Evolutionary conservation across 1,140 invertebrate genomes (phyloP).

Genomic region (Varroa destructor): DNA sequence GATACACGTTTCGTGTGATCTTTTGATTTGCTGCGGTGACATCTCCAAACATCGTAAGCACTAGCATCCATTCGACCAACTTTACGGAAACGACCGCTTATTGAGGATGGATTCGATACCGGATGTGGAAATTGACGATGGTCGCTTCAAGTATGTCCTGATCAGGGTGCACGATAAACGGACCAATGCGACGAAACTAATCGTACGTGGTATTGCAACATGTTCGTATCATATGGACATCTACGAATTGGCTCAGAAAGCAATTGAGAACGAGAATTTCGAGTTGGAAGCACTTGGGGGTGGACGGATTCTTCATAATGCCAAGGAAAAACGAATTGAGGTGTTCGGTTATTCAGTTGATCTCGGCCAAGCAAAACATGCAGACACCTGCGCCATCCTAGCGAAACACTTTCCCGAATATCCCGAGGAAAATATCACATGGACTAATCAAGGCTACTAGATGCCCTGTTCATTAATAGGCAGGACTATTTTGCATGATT

Average conservation of each 20-base stretch:
- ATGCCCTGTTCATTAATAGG: too few species aligned
- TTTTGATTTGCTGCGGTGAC: too few species aligned
- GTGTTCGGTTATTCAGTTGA: constrained; percentile 30
- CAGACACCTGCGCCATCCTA: constrained; percentile 18
- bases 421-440: constrained; percentile 20
- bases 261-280: constrained; percentile 17
- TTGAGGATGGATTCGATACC: constrained; percentile 23
- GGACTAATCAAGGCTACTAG: constrained; percentile 27
- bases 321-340: constrained; percentile 26
- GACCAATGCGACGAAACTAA: constrained; percentile 5
- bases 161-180: constrained; percentile 26
- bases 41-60: too few species aligned
- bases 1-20: too few species aligned
- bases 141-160: constrained; percentile 30
- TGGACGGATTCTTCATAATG: constrained; percentile 24
- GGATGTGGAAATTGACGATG: constrained; percentile 29
- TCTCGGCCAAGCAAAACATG: constrained; percentile 22
- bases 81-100: not conserved
- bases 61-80: too few species aligned
- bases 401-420: constrained; percentile 29
- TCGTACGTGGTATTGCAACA: constrained; percentile 16
- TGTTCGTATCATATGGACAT: constrained; percentile 25
- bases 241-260: constrained; percentile 19
- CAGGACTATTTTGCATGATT: too few species aligned
- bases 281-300: constrained; percentile 6